Evolutionary conservation across 1,140 invertebrate species (phyloP).

Genomic region (Temnothorax longispinosus): DNA sequence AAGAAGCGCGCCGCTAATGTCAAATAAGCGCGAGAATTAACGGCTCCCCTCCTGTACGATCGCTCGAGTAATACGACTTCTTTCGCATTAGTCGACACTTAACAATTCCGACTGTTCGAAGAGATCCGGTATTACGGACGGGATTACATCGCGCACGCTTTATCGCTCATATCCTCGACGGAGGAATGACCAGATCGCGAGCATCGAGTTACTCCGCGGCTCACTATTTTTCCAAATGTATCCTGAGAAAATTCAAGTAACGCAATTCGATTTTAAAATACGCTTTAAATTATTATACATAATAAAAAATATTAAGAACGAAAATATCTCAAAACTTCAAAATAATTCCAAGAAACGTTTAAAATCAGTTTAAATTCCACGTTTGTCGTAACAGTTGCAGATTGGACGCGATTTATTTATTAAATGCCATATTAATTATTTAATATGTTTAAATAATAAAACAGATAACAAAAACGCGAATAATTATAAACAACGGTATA

Average conservation of each 20-base stretch:
- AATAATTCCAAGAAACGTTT: not conserved
- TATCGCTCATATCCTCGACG: constrained; percentile 51
- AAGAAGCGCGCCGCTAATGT: constrained; percentile 66
- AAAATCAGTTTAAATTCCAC: constrained; percentile 6
- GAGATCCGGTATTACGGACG: constrained; percentile 68
- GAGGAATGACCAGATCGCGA: constrained; percentile 12
- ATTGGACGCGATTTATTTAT: not conserved
- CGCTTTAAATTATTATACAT: not conserved
- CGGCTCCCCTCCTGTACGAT: constrained; percentile 51
- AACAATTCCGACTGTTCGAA: constrained; percentile 20
- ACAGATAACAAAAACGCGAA: not conserved
- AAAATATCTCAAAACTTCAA: not conserved
- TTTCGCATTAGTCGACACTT: constrained; percentile 44
- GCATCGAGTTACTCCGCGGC: not conserved
- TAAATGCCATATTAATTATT: not conserved
- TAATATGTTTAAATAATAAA: not conserved
- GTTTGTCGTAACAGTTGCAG: not conserved
- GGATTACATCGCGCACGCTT: constrained; percentile 64
- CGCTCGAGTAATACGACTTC: constrained; percentile 40
- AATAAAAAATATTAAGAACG: not conserved
- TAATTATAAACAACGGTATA: not conserved
- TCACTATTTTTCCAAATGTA: not conserved
- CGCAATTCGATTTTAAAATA: not conserved
- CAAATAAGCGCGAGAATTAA: constrained; percentile 70
- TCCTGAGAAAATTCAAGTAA: not conserved